Evolutionary conservation across 1,140 invertebrate genomes (phyloP).

Genomic region (Acarapis woodi): DNA sequence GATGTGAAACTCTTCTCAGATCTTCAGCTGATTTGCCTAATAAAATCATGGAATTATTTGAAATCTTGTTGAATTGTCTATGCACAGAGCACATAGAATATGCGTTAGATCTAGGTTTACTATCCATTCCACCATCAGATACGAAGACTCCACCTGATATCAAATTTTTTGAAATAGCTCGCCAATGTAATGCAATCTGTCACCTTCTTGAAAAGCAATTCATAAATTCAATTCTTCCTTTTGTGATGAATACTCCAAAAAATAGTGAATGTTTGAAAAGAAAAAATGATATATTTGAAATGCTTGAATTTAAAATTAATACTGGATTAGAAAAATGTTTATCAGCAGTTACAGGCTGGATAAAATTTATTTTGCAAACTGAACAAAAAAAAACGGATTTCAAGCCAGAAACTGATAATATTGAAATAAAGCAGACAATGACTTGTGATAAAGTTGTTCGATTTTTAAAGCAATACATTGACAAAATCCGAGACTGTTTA

Average conservation of each 20-base stretch:
- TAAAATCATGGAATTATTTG: conserved; percentile 50
- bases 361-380: conserved; percentile 55
- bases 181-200: conserved; percentile 83
- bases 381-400: conserved; percentile 92
- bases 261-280: conserved; percentile 58
- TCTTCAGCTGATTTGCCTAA: conserved; percentile 44
- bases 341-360: conserved; percentile 61
- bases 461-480: conserved; percentile 42
- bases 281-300: conserved; percentile 53
- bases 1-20: conserved; percentile 60
- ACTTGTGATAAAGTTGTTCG: conserved; percentile 61
- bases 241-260: conserved; percentile 60
- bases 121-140: conserved; percentile 58
- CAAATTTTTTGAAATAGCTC: conserved; percentile 76
- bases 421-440: conserved; percentile 20
- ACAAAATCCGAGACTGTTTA: conserved; percentile 46
- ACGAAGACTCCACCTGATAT: conserved; percentile 46
- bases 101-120: conserved; percentile 67
- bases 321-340: conserved; percentile 56
- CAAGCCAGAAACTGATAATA: conserved; percentile 45
- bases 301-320: conserved; percentile 63
- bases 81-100: conserved; percentile 83
- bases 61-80: conserved; percentile 54
- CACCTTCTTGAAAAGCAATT: conserved; percentile 83
- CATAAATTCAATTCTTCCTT: conserved; percentile 54